A percentile compares a stretch with the other conserved stretches of the same genome.
These are phyloP conservation scores for Heliangelus exortis DNA, from an alignment of 2,797 vertebrate genomes.

Conservation along the genomic window DNA sequence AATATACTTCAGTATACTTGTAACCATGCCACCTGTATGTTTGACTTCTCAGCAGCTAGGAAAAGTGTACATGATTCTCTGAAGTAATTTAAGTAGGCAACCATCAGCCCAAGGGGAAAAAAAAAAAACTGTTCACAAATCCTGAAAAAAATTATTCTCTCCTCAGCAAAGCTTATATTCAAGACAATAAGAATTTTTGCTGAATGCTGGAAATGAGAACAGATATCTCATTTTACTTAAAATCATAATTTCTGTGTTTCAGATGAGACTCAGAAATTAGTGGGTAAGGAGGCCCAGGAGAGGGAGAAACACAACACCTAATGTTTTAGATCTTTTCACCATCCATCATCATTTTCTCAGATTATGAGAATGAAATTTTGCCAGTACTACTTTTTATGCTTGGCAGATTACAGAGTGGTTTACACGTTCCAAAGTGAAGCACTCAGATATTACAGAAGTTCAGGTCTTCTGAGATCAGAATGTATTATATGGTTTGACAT, in stretches of 20 bases:
- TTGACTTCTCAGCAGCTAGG: not conserved
- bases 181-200: not conserved
- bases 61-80: not conserved
- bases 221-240: not conserved
- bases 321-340: conserved; percentile 38
- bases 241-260: not conserved
- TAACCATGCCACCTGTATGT: not conserved
- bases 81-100: not conserved
- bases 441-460: conserved; percentile 12
- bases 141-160: not conserved
- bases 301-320: not conserved
- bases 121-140: not conserved
- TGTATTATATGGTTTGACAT: conserved; percentile 2
- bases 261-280: not conserved
- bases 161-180: not conserved
- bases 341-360: conserved; percentile 39
- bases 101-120: not conserved
- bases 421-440: conserved; percentile 15
- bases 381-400: conserved; percentile 59
- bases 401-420: conserved; percentile 62
- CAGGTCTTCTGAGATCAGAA: not conserved
- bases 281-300: not conserved
- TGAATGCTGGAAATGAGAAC: not conserved
- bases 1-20: not conserved
- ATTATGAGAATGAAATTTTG: conserved; percentile 69